Percentiles rank a stretch among this genome's conserved stretches.
Conservation (phyloP, 2,888 invertebrate species). For the Monopis laevigella region DNA sequence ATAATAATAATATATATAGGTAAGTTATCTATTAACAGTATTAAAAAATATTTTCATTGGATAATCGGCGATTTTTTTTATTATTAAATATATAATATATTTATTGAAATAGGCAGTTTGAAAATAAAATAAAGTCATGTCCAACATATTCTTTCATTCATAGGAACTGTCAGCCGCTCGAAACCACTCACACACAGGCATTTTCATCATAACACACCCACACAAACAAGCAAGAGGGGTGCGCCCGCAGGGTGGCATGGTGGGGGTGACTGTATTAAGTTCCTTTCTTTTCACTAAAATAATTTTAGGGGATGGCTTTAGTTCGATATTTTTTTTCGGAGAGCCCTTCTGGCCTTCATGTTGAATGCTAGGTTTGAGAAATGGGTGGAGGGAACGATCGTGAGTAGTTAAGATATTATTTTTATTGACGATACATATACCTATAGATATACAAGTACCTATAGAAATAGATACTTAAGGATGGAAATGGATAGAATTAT, state of each 20-base stretch:
- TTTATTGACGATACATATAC: no score
- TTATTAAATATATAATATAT: background rate
- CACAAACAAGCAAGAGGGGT: conserved; percentile 32
- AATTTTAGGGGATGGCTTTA: conserved; percentile 66
- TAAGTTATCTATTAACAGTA: no score
- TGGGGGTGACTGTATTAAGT: conserved; percentile 64
- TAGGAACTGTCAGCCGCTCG: conserved; percentile 47
- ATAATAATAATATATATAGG: no score
- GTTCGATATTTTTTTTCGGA: conserved; percentile 59
- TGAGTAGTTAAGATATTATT: conserved; percentile 11
- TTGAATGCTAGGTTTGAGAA: conserved; percentile 39
- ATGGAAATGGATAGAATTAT: no score
- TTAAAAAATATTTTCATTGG: no score
- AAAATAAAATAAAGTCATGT: background rate
- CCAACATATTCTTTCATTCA: conserved; percentile 29
- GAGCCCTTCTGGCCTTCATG: conserved; percentile 39
- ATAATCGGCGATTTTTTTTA: no score
- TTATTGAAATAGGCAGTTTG: background rate
- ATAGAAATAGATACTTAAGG: no score
- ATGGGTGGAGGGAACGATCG: conserved; percentile 1
- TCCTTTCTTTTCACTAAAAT: conserved; percentile 68
- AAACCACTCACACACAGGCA: conserved; percentile 45
- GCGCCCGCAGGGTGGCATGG: conserved; percentile 47
- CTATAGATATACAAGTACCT: no score
- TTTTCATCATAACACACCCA: conserved; percentile 27